Evolutionary conservation across 2,113 vertebrate genomes (phyloP).

Genomic region (Thunnus thynnus): DNA sequence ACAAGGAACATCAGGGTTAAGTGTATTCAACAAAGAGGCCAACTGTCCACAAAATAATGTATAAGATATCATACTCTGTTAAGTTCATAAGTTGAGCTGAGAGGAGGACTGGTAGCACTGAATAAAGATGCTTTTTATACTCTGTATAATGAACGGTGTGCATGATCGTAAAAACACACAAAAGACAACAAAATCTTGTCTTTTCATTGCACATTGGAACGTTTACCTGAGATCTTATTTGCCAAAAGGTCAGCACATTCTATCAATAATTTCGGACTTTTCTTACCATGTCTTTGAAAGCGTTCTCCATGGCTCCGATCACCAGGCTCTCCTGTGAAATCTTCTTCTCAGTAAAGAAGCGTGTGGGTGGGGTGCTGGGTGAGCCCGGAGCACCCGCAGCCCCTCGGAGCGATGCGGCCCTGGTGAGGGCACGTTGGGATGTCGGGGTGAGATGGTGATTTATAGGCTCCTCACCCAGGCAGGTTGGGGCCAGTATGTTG

Average conservation of each 20-base stretch:
- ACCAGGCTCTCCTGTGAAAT: slow-evolving; percentile 95
- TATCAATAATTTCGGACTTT: not conserved
- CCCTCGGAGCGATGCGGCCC: slow-evolving; percentile 91
- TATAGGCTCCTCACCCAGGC: slow-evolving; percentile 92
- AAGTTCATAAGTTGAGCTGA: too few relatives aligned
- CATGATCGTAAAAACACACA: too few relatives aligned
- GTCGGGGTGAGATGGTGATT: slow-evolving; percentile 71
- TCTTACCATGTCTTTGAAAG: slow-evolving; percentile 96
- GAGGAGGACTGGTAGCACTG: too few relatives aligned
- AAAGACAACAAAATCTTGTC: too few relatives aligned
- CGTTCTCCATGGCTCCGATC: slow-evolving; percentile 95
- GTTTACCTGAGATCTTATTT: not conserved
- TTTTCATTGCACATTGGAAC: not conserved
- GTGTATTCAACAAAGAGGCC: too few relatives aligned
- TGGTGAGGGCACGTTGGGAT: slow-evolving; percentile 89
- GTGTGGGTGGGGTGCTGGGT: slow-evolving; percentile 89
- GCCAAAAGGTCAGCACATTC: not conserved
- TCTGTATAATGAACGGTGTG: too few relatives aligned
- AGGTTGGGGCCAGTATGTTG: slow-evolving; percentile 87
- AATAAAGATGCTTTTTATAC: too few relatives aligned
- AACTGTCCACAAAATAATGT: too few relatives aligned
- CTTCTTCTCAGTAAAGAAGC: slow-evolving; percentile 98
- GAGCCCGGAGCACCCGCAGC: slow-evolving; percentile 92
- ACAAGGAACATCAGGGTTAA: too few relatives aligned
- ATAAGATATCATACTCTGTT: too few relatives aligned